These are phyloP conservation scores for Latrodectus geometricus DNA, from an alignment of 1,140 invertebrate species.

Conservation along the genomic window DNA sequence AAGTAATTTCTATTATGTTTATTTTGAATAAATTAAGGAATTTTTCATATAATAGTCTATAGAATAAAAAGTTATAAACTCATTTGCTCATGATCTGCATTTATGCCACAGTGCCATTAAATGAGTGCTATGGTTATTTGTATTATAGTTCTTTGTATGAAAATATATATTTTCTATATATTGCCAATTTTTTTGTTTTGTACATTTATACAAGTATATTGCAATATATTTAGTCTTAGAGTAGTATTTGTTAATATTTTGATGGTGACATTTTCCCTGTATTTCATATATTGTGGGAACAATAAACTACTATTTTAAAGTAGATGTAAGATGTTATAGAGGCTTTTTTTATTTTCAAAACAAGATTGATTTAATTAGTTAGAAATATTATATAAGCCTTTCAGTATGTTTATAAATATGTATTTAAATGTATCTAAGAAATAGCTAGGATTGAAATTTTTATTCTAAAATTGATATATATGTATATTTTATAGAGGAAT, in stretches of 20 bases:
- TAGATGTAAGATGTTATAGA: not conserved
- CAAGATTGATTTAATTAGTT: not conserved
- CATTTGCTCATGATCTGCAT: conserved; percentile 16
- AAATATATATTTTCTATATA: not conserved
- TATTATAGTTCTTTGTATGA: conserved; percentile 1
- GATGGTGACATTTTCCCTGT: not conserved
- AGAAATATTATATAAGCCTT: not conserved
- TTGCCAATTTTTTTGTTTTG: not conserved
- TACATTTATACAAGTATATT: not conserved
- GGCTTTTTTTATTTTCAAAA: not conserved
- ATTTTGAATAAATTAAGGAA: not conserved
- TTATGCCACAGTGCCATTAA: conserved; percentile 44
- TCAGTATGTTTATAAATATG: not conserved
- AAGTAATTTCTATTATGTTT: not conserved
- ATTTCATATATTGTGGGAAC: not conserved
- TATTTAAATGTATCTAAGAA: too few species aligned
- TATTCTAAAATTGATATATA: too few species aligned
- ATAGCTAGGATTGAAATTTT: too few species aligned
- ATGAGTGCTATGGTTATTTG: conserved; percentile 14
- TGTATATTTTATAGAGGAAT: too few species aligned
- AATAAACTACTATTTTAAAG: not conserved
- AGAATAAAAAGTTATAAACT: not conserved
- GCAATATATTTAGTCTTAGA: not conserved
- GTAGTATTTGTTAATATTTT: not conserved
- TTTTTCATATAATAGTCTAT: not conserved